A percentile compares a stretch with the other conserved stretches of the same genome.
These are phyloP conservation scores for Latheticus oryzae DNA, from an alignment of 2,888 invertebrate species.

Conservation along the genomic window DNA sequence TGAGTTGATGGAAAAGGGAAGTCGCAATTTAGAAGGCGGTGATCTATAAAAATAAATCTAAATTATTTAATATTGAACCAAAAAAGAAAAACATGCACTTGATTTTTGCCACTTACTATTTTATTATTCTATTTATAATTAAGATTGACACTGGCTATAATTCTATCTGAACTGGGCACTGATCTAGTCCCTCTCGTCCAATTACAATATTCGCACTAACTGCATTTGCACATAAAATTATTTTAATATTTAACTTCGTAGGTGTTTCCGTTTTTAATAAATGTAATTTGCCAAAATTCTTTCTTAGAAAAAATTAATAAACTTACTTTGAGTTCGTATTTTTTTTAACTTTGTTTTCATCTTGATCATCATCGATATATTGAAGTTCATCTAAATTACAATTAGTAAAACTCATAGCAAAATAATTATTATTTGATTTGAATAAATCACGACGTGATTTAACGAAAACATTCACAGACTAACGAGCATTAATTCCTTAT, in stretches of 20 bases:
- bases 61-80: not conserved
- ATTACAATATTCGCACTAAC: conserved; percentile 37
- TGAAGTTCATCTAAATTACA: conserved; percentile 31
- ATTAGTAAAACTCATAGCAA: conserved; percentile 31
- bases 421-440: conserved; percentile 23
- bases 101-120: too few species aligned
- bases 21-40: conserved; percentile 30
- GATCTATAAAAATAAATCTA: conserved; percentile 6
- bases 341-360: too few species aligned
- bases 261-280: conserved; percentile 33
- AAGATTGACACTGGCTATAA: conserved; percentile 34
- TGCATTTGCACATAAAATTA: conserved; percentile 34
- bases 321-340: conserved; percentile 4
- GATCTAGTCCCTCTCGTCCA: conserved; percentile 29
- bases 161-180: conserved; percentile 32
- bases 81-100: conserved; percentile 2
- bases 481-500: conserved; percentile 42
- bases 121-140: conserved; percentile 28
- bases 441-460: conserved; percentile 34
- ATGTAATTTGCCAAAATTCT: not conserved
- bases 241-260: conserved; percentile 15
- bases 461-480: conserved; percentile 34
- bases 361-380: conserved; percentile 35
- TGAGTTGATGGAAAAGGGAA: conserved; percentile 19
- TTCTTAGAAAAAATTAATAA: conserved; percentile 7